A percentile compares a stretch with the other conserved stretches of the same genome.
Evolutionary conservation across 30 jellyfish, hydroid and myxozoan species (phyloP).

Genomic region (Pelagia noctiluca): DNA sequence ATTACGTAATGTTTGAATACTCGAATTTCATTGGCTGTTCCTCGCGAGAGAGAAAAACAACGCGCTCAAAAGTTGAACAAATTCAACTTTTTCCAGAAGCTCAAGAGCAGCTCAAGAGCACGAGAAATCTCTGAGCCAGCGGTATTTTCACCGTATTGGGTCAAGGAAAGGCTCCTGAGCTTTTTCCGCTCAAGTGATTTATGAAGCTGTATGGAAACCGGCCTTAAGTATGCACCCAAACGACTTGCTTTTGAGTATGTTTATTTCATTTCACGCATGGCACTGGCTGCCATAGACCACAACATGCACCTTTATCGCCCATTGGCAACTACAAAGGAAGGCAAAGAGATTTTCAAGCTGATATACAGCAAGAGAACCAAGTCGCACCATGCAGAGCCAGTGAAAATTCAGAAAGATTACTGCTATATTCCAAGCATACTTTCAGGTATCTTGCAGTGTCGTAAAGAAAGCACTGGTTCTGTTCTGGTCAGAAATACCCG

Average conservation of each 20-base stretch:
- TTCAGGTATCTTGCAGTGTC: not conserved
- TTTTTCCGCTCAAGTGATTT: constrained; percentile 22
- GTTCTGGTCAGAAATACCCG: not conserved
- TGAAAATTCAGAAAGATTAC: constrained; percentile 1
- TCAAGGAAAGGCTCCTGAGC: constrained; percentile 11
- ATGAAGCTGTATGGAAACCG: too few species aligned
- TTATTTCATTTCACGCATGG: constrained; percentile 18
- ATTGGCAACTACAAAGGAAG: constrained; percentile 11
- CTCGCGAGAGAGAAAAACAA: not conserved
- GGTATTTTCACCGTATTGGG: constrained; percentile 2
- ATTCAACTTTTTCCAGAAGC: too few species aligned
- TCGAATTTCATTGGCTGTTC: too few species aligned
- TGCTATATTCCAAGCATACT: not conserved
- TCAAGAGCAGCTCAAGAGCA: too few species aligned
- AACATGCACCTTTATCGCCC: constrained; percentile 5
- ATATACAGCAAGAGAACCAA: constrained; percentile 15
- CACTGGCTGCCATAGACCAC: constrained; percentile 18
- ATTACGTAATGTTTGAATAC: not conserved
- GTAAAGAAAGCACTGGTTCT: constrained; percentile 17
- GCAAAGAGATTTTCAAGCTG: constrained; percentile 13
- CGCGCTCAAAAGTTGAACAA: too few species aligned
- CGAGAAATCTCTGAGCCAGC: not conserved
- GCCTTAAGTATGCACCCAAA: too few species aligned
- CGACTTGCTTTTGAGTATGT: too few species aligned
- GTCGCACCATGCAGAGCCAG: constrained; percentile 26